These are phyloP conservation scores for Pseudomyrmex gracilis DNA, from an alignment of 1,140 invertebrate genomes.

Conservation along the genomic window DNA sequence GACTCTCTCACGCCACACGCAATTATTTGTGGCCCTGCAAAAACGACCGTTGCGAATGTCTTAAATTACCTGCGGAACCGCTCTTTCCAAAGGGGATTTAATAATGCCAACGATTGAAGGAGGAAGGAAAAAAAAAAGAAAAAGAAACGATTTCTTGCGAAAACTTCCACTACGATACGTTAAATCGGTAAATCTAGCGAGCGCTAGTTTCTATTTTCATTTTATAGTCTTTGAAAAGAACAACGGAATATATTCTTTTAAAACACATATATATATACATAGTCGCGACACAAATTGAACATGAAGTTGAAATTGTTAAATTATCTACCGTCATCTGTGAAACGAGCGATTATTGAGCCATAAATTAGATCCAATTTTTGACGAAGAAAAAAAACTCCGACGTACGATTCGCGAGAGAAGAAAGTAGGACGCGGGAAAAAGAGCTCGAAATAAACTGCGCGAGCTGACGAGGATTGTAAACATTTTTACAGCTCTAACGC, in stretches of 20 bases:
- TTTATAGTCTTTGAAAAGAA: no score
- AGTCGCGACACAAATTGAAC: no score
- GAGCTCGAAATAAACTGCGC: slow-evolving; percentile 47
- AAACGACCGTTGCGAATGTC: slow-evolving; percentile 68
- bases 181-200: no score
- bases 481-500: slow-evolving; percentile 72
- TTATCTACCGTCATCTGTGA: background rate
- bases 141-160: no score
- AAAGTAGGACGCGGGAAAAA: slow-evolving; percentile 1
- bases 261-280: no score
- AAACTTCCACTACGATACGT: no score
- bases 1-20: slow-evolving; percentile 65
- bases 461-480: slow-evolving; percentile 76
- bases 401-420: background rate
- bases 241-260: no score
- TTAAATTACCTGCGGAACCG: slow-evolving; percentile 62
- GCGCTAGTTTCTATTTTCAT: no score
- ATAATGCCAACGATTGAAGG: slow-evolving; percentile 7
- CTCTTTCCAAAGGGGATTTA: slow-evolving; percentile 31
- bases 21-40: slow-evolving; percentile 68
- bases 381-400: background rate
- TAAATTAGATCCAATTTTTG: background rate
- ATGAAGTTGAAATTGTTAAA: no score
- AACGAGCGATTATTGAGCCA: background rate
- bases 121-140: slow-evolving; percentile 19